Evolutionary conservation across 2,113 vertebrate species (phyloP).

Genomic region (Equus quagga): DNA sequence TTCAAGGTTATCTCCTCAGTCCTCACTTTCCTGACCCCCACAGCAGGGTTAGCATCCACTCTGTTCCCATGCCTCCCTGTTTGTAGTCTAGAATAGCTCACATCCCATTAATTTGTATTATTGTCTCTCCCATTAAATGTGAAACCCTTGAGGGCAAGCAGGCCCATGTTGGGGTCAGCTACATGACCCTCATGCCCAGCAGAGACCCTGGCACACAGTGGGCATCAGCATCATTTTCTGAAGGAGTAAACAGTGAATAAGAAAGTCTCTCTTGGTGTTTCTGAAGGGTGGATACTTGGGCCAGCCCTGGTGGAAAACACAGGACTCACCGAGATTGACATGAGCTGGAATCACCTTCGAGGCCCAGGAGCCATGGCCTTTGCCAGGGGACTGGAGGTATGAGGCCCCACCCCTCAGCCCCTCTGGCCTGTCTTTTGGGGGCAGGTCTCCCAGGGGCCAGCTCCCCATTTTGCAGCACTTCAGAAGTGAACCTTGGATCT

Average conservation of each 20-base stretch:
- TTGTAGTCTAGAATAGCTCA: no score
- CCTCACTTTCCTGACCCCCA: no score
- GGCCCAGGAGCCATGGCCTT: constrained; percentile 86
- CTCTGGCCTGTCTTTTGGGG: not conserved
- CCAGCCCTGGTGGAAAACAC: constrained; percentile 89
- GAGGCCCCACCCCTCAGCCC: not conserved
- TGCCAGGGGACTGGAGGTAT: constrained; percentile 69
- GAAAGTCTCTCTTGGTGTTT: not conserved
- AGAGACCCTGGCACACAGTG: not conserved
- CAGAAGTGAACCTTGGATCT: not conserved
- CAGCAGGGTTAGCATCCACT: no score
- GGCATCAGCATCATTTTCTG: not conserved
- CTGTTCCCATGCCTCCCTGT: no score
- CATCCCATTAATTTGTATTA: no score
- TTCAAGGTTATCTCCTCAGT: no score
- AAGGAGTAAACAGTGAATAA: not conserved
- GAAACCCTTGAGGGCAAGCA: not conserved
- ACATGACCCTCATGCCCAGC: not conserved
- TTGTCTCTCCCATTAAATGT: not conserved
- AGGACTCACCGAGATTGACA: constrained; percentile 86
- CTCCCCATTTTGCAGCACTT: not conserved
- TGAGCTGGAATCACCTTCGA: constrained; percentile 83
- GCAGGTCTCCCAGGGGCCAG: not conserved
- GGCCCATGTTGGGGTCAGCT: not conserved
- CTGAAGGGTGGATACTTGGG: constrained; percentile 85